Evolutionary conservation across 2,797 vertebrate species (phyloP), one percentile per base, ranked within the genome.

Genomic region (Triplophysa bombifrons): DNA sequence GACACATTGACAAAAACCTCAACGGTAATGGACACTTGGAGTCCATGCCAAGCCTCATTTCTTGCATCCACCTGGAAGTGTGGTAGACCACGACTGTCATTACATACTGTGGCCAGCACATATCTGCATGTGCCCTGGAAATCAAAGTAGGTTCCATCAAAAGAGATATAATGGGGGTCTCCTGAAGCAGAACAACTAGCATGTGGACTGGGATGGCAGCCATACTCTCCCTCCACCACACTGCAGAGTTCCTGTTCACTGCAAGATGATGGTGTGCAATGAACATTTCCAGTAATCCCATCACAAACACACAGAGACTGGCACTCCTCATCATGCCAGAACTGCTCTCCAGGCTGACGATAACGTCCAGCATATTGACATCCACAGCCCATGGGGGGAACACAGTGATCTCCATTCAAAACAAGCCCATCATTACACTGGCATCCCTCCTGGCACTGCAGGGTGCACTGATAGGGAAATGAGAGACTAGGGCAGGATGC

Each of bases 141-240:
- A 72, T 93, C 90, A 72, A 89, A 93, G 4, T 60, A 56, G 0
- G 78, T 81, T 1, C 84, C 78, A 27, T 93, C 91, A 46, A 91
- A 94, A 0, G 90, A 92, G 25, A 38, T 0, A 38, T 94, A 93
- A 84, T 93, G 92, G 3, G 90, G 91, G 55, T 94, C 93, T 2
- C 93, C 92, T 14, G 89, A 82, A 8, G 89, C 89, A 65, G 76
- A 89, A 84, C 90, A 93, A 12, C 55, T 86, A 69, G 85, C 91
- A 19, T 27, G 74, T 4, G 67, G 88, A 22, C 1, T 83, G 11
- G 89, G 72, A 68, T 91, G 86, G 60, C 92, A 93, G 55, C 88
- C 89, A 71, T 85, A 89, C 19, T 71, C 27, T 0, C 92, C 89
- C 0, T 75, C 78, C 0, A 82, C 79, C 30, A 92, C 74, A 2